A percentile compares a stretch with the other conserved stretches of the same genome.
Conservation (phyloP, 2,888 invertebrate genomes). For the Ennomos quercinarius region DNA sequence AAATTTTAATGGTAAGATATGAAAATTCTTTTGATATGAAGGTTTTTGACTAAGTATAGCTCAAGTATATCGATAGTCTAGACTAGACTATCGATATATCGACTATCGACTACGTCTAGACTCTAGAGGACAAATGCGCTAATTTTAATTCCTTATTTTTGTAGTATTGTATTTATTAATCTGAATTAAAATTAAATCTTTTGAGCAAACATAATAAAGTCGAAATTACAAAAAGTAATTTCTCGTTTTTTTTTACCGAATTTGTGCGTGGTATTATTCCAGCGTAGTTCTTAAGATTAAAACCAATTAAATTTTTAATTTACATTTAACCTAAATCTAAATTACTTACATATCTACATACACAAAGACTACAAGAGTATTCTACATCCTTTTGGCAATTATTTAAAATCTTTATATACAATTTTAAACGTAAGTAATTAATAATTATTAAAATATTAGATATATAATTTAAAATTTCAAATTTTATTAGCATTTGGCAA, state of each 20-base stretch:
- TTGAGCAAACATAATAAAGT: slow-evolving; percentile 12
- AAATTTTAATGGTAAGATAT: slow-evolving; percentile 48
- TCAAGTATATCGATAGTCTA: slow-evolving; percentile 7
- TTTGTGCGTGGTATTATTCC: slow-evolving; percentile 63
- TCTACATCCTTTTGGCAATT: slow-evolving; percentile 71
- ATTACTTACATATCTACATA: slow-evolving; percentile 36
- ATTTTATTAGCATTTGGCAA: slow-evolving; percentile 38
- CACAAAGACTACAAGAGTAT: slow-evolving; percentile 56
- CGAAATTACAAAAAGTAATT: slow-evolving; percentile 29
- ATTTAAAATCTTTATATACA: slow-evolving; percentile 69
- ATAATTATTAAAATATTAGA: slow-evolving; percentile 16
- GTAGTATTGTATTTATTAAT: too few species aligned
- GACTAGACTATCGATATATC: too few species aligned
- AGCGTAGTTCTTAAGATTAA: slow-evolving; percentile 37
- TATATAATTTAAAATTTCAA: slow-evolving; percentile 14
- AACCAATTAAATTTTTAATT: slow-evolving; percentile 35
- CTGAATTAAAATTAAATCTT: slow-evolving; percentile 1
- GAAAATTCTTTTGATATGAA: slow-evolving; percentile 58
- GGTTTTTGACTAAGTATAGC: slow-evolving; percentile 23
- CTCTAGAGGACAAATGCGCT: too few species aligned
- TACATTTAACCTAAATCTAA: slow-evolving; percentile 30
- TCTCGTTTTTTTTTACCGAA: slow-evolving; percentile 49
- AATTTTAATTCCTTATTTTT: too few species aligned
- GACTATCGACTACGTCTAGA: too few species aligned
- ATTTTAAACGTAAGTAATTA: slow-evolving; percentile 28